phyloP scores from a whole-genome alignment of 2,797 vertebrate genomes.

The Naso thynnoides region DNA sequence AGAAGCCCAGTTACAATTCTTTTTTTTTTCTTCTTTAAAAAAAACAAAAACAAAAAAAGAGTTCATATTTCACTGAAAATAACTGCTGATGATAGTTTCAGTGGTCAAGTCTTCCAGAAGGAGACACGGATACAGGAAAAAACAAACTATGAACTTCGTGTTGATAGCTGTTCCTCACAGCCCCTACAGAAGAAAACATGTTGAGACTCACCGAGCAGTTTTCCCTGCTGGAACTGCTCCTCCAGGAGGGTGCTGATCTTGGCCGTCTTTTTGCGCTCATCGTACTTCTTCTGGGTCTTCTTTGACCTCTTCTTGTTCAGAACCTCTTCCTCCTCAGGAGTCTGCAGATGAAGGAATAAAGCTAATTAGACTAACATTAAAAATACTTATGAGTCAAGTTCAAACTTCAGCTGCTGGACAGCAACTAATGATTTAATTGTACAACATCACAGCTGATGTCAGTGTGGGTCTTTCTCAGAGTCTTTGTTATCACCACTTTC shows the following conservation, averaged over 20 bases:
- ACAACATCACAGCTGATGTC: not conserved
- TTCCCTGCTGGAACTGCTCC: slow-evolving; percentile 98
- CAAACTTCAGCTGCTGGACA: fast-evolving
- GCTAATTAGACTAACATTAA: not conserved
- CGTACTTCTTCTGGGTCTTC: slow-evolving; percentile 97
- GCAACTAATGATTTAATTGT: not conserved
- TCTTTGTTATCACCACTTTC: slow-evolving; percentile 82
- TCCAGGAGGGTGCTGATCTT: slow-evolving; percentile 95
- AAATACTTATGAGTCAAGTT: not conserved
- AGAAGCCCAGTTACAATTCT: no score
- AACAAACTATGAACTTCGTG: no score
- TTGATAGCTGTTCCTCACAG: fast-evolving
- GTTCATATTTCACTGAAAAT: not conserved
- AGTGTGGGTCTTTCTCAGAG: slow-evolving; percentile 88
- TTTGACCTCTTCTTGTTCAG: slow-evolving; percentile 98
- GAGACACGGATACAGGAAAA: no score
- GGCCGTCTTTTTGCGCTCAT: slow-evolving; percentile 93
- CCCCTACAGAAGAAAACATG: fast-evolving
- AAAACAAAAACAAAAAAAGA: no score
- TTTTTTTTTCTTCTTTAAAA: no score
- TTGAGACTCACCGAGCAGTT: slow-evolving; percentile 91
- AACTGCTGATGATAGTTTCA: no score
- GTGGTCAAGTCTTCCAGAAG: not conserved
- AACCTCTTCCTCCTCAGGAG: slow-evolving; percentile 96
- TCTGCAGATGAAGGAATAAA: slow-evolving; percentile 76